Evolutionary conservation across 2,888 invertebrate genomes (phyloP), one percentile per base, ranked within the genome.

Genomic region (Mystacides longicornis): DNA sequence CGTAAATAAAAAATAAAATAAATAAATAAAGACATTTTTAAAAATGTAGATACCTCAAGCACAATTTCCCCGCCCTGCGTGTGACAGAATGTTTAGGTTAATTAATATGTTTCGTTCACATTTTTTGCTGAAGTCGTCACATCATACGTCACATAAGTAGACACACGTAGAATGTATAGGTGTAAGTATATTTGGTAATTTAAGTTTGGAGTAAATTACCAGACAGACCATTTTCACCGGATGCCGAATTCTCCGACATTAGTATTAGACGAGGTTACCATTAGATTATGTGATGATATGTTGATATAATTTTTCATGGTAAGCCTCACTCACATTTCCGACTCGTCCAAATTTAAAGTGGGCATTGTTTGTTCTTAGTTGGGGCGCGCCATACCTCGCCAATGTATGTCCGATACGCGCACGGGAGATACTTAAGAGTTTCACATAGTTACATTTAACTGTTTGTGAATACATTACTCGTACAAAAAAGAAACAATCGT

Each of bases 291-390:
- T 48, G 51, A 56, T 56, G 54, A 54, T 58, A 57, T 55, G 59
- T 59, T 56, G 59, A 57, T 59, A 57, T 55, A 54, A 57, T 59
- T 59, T 52, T 59, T 57, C 59, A 57, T 50, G 55, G 56, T 54
- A 56, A 57, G 54, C 49, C 46, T 51, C 53, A 51, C 56, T 55
- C 19, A 21, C 54, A 59, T 59, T 57, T 54, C 43, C 5, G 43
- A 43, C 5, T 16, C 43, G 16, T 43, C 45, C 14, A 19, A 9
- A 37, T 37, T 37, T 14, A 37, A 7, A 3, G 4, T 37, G 37
- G 37, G n/a, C 37, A 37, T 37, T 37, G 37, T 37, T 37, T 37
- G 14, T 37, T 16, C 14, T 37, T n/a, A n/a, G n/a, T n/a, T n/a
- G n/a, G n/a, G n/a, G n/a, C n/a, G n/a, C n/a, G n/a, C n/a, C n/a